A percentile compares a stretch with the other conserved stretches of the same genome.
Evolutionary conservation across 2,888 invertebrate species (phyloP).

Genomic region (Caenorhabditis becei): DNA sequence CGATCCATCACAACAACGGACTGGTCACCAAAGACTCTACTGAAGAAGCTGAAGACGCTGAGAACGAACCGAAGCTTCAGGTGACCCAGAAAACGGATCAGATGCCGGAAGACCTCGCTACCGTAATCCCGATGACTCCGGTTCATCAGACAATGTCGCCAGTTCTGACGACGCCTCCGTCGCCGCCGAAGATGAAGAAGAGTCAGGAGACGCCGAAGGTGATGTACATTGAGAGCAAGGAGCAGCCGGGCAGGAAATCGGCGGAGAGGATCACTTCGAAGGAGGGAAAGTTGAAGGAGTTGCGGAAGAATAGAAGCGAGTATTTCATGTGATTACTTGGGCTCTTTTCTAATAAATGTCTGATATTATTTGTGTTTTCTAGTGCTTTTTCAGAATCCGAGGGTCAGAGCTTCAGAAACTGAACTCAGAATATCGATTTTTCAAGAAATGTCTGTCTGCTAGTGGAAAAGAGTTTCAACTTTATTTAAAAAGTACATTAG

Average conservation of each 20-base stretch:
- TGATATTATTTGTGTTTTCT: too few species aligned
- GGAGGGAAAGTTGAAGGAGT: not conserved
- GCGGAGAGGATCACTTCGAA: not conserved
- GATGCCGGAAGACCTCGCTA: not conserved
- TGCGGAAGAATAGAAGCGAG: conserved; percentile 12
- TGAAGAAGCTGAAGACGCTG: not conserved
- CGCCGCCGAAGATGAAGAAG: conserved; percentile 3
- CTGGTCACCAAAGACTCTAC: conserved; percentile 2
- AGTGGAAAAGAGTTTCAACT: too few species aligned
- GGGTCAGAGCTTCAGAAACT: too few species aligned
- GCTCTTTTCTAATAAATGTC: too few species aligned
- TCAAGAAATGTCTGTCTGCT: too few species aligned
- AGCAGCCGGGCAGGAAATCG: not conserved
- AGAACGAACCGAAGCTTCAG: not conserved
- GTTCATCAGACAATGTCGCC: not conserved
- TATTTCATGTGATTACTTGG: conserved; percentile 12
- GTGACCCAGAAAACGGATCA: not conserved
- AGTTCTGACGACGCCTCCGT: not conserved
- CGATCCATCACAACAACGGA: not conserved
- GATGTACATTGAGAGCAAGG: not conserved
- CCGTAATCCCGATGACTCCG: not conserved
- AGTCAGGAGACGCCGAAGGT: not conserved
- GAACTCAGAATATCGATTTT: too few species aligned
- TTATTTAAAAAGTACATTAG: too few species aligned
- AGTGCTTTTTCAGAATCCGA: too few species aligned